Conservation (phyloP, 2,888 invertebrate species). For the Rotaria sp. region DNA sequence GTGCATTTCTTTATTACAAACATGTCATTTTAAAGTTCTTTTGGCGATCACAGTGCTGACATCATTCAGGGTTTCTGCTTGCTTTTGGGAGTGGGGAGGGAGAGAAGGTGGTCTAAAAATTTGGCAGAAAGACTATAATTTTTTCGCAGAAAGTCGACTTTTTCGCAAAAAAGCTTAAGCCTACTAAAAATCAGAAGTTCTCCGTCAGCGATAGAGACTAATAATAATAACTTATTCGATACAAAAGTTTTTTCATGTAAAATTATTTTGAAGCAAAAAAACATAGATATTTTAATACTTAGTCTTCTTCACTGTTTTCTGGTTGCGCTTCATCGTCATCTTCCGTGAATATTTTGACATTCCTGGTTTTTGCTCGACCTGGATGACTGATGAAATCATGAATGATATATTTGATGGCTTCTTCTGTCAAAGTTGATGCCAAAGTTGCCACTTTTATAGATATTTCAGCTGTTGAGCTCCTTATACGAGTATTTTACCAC, state of each 20-base stretch:
- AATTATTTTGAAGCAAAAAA: background rate
- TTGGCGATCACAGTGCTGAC: no score
- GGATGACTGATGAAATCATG: background rate
- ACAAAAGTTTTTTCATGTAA: background rate
- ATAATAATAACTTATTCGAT: background rate
- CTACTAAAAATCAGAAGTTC: background rate
- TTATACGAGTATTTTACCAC: background rate
- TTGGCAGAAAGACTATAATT: no score
- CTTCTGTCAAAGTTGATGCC: background rate
- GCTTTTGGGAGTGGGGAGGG: no score
- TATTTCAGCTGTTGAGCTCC: background rate
- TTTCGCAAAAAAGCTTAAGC: background rate
- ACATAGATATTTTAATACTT: background rate
- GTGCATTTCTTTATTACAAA: no score
- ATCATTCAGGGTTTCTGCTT: no score
- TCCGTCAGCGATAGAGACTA: background rate
- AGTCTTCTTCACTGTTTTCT: background rate
- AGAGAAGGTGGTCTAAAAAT: no score
- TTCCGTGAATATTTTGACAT: background rate
- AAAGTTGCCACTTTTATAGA: background rate
- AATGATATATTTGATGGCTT: background rate
- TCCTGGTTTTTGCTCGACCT: background rate
- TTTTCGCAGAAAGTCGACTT: no score
- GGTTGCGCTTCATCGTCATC: background rate
- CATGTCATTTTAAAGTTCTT: no score